Conservation (phyloP, 1,140 invertebrate species). For the Lanistes nyassanus region DNA sequence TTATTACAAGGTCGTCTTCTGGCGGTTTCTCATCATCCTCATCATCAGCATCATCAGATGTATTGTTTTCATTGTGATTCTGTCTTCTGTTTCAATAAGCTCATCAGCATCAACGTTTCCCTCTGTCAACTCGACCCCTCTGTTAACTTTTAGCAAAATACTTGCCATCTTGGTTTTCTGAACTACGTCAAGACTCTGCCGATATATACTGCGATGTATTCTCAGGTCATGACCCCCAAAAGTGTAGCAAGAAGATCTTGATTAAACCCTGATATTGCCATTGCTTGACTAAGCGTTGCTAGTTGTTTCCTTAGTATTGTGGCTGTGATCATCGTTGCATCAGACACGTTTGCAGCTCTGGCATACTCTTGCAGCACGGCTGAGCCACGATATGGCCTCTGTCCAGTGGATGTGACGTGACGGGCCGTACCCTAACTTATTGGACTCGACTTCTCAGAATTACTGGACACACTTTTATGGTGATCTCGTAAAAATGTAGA, state of each 20-base stretch:
- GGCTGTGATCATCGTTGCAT: background rate
- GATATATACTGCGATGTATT: background rate
- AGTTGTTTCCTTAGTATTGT: conserved; percentile 25
- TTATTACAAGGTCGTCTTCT: background rate
- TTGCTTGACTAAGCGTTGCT: conserved; percentile 21
- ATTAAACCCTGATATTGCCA: conserved; percentile 11
- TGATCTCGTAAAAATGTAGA: too few species aligned
- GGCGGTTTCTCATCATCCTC: background rate
- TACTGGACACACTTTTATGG: too few species aligned
- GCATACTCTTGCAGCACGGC: background rate
- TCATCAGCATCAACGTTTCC: background rate
- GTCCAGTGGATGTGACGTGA: too few species aligned
- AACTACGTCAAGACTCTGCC: background rate
- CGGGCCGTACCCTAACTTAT: too few species aligned
- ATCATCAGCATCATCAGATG: too few species aligned
- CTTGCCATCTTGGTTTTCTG: background rate
- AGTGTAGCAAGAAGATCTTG: conserved; percentile 26
- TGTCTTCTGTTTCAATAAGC: background rate
- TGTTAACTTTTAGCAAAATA: background rate
- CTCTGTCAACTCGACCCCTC: background rate
- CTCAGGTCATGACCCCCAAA: conserved; percentile 10
- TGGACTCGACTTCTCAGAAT: too few species aligned
- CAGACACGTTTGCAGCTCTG: background rate
- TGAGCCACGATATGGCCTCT: background rate
- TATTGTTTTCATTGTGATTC: background rate